phyloP scores from a whole-genome alignment of 53 echinoderm and acorn worm genomes.

The Patiria pectinifera region DNA sequence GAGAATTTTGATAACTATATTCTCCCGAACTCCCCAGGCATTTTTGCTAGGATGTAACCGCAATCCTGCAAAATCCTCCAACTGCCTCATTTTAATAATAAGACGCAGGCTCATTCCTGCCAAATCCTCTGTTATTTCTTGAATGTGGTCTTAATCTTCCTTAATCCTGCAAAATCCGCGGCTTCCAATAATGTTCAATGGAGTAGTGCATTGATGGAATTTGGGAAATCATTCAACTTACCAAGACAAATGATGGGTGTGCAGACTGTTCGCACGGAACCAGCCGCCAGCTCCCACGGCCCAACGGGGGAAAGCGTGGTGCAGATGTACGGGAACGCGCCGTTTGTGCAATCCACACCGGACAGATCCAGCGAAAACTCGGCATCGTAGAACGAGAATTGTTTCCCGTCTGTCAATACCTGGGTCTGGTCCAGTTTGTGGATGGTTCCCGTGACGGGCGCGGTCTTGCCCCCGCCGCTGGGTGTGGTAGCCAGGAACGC shows the following conservation, averaged over 20 bases:
- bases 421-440: slow-evolving; percentile 22
- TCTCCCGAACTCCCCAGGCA: no score
- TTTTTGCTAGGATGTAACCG: no score
- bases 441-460: slow-evolving; percentile 1
- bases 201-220: no score
- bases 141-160: no score
- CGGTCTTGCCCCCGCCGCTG: slow-evolving; percentile 14
- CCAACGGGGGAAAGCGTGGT: slow-evolving; percentile 25
- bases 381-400: slow-evolving; percentile 35
- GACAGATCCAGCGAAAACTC: slow-evolving; percentile 19
- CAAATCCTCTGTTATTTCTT: no score
- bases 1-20: no score
- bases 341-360: slow-evolving; percentile 7
- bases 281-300: slow-evolving; percentile 21
- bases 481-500: slow-evolving; percentile 12
- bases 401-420: slow-evolving; percentile 19
- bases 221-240: background rate
- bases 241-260: slow-evolving; percentile 43
- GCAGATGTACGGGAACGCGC: slow-evolving; percentile 39
- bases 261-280: slow-evolving; percentile 24
- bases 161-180: no score
- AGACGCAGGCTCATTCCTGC: no score
- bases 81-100: no score
- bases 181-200: no score
- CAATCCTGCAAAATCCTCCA: no score